phyloP scores from a whole-genome alignment of 2,888 invertebrate genomes.

The Macrophya annulata region DNA sequence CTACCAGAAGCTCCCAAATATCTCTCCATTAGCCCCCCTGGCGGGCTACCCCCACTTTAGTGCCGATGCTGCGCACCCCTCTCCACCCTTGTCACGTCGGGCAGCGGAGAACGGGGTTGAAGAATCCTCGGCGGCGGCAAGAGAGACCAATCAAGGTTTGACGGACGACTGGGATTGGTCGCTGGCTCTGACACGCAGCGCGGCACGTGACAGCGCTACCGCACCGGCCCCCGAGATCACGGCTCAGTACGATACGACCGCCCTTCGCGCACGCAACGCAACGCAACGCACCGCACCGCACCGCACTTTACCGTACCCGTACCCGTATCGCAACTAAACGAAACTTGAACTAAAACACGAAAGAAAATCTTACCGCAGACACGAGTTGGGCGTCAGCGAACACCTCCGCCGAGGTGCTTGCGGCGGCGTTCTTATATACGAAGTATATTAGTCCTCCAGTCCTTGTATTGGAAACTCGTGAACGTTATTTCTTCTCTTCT shows the following conservation, averaged over 20 bases:
- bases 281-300: constrained; percentile 25
- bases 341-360: background rate
- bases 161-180: constrained; percentile 80
- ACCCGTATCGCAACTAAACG: constrained; percentile 9
- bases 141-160: constrained; percentile 84
- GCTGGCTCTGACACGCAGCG: constrained; percentile 79
- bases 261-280: constrained; percentile 78
- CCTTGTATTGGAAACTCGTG: constrained; percentile 31
- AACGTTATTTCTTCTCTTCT: background rate
- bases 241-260: constrained; percentile 79
- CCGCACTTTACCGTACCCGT: background rate
- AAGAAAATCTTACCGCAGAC: constrained; percentile 15
- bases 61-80: constrained; percentile 69
- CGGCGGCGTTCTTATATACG: constrained; percentile 21
- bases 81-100: constrained; percentile 75
- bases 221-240: constrained; percentile 77
- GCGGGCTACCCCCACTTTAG: constrained; percentile 71
- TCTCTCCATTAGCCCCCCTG: constrained; percentile 79
- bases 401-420: constrained; percentile 47
- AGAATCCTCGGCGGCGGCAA: constrained; percentile 77
- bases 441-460: constrained; percentile 24
- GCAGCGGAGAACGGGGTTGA: constrained; percentile 78
- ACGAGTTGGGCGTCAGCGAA: constrained; percentile 36
- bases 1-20: constrained; percentile 75
- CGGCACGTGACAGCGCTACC: constrained; percentile 79